These are phyloP conservation scores for Archocentrus centrarchus DNA, from an alignment of 2,113 vertebrate species.

Conservation along the genomic window DNA sequence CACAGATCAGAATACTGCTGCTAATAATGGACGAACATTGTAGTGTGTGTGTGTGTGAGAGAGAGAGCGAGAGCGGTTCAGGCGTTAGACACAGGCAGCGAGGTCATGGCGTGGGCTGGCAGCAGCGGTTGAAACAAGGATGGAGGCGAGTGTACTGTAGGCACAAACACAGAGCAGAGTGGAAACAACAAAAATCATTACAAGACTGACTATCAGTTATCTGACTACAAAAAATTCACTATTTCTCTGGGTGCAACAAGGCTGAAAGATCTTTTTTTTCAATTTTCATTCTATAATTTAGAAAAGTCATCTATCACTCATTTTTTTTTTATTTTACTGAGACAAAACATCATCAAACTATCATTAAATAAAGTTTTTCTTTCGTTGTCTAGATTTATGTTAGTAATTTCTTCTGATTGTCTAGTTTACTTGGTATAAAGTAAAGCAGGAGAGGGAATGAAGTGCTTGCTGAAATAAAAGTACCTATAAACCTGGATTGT, in stretches of 20 bases:
- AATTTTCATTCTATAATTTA: not conserved
- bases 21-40: not conserved
- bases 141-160: conserved; percentile 90
- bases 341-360: not conserved
- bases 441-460: not conserved
- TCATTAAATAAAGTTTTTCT: not conserved
- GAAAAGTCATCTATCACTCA: not conserved
- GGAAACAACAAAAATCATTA: not conserved
- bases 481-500: no score
- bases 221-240: not conserved
- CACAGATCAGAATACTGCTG: conserved; percentile 28
- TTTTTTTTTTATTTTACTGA: not conserved
- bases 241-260: not conserved
- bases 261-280: not conserved
- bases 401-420: not conserved
- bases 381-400: not conserved
- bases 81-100: conserved; percentile 91
- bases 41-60: not conserved
- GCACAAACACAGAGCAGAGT: conserved; percentile 67
- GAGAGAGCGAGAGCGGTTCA: conserved; percentile 72
- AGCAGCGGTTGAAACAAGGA: conserved; percentile 91
- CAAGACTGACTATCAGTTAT: not conserved
- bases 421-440: not conserved
- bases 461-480: not conserved
- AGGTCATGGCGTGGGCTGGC: conserved; percentile 88